These are phyloP conservation scores for Orchestes rusci DNA, from an alignment of 2,888 invertebrate genomes.

Conservation along the genomic window DNA sequence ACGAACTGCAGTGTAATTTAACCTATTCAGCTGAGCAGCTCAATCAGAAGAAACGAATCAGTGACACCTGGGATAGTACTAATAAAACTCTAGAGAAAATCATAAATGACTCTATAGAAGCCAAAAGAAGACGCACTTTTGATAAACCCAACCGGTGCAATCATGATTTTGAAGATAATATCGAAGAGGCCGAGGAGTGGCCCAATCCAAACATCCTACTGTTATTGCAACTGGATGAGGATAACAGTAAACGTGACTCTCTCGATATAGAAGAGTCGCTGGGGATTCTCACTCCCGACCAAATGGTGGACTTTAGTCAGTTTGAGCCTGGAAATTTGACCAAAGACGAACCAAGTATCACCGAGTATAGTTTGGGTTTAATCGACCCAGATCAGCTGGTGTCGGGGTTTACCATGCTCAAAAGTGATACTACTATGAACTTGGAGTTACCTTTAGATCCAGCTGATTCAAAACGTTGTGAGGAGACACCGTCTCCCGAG, in stretches of 20 bases:
- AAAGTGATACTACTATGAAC: constrained; percentile 52
- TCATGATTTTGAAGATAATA: neutral
- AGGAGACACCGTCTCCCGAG: constrained; percentile 79
- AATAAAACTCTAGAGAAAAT: neutral
- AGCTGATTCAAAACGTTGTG: constrained; percentile 49
- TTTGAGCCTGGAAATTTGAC: neutral
- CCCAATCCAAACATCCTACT: no score
- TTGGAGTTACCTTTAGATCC: constrained; percentile 49
- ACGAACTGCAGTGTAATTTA: no score
- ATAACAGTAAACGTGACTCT: constrained; percentile 62
- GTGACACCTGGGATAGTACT: neutral
- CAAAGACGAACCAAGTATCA: constrained; percentile 8
- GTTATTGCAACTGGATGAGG: no score
- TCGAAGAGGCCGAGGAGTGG: neutral
- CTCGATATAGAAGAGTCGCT: constrained; percentile 63
- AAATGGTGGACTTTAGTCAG: constrained; percentile 59
- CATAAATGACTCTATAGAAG: neutral
- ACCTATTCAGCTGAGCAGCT: neutral
- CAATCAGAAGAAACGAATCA: neutral
- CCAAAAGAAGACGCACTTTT: neutral
- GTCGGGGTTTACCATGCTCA: constrained; percentile 44
- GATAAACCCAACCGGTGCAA: neutral
- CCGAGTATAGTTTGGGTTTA: constrained; percentile 42
- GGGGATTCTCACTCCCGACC: constrained; percentile 82
- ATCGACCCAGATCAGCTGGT: constrained; percentile 54